phyloP scores from a whole-genome alignment of 2,888 invertebrate genomes.

The Erannis defoliaria region DNA sequence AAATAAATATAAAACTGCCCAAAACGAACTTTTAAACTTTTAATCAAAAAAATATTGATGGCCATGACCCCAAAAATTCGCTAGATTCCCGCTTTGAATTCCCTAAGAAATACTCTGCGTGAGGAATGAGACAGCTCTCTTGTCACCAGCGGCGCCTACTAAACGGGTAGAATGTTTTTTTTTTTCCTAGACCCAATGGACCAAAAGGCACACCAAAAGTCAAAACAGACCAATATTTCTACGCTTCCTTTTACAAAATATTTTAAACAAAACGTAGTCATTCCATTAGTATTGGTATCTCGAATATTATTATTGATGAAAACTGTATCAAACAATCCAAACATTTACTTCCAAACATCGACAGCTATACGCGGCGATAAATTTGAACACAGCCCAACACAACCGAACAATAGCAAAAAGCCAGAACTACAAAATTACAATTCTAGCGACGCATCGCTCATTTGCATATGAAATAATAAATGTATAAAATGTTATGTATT shows the following conservation, averaged over 20 bases:
- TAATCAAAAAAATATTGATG: too few relatives aligned
- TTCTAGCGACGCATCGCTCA: conserved; percentile 43
- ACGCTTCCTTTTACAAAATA: not conserved
- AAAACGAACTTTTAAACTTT: too few relatives aligned
- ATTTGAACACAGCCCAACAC: conserved; percentile 35
- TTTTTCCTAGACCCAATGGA: too few relatives aligned
- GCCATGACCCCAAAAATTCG: too few relatives aligned
- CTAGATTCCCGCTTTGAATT: too few relatives aligned
- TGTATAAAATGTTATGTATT: conserved; percentile 34
- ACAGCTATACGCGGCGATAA: conserved; percentile 24
- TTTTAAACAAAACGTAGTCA: not conserved
- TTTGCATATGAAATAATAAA: conserved; percentile 45
- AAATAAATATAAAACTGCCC: too few relatives aligned
- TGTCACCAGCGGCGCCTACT: too few relatives aligned
- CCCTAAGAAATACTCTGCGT: too few relatives aligned
- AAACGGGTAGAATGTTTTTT: too few relatives aligned
- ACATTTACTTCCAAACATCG: conserved; percentile 23
- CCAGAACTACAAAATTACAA: conserved; percentile 41
- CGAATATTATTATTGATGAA: conserved; percentile 1
- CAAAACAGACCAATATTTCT: not conserved
- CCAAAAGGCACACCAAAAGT: too few relatives aligned
- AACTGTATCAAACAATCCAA: conserved; percentile 18
- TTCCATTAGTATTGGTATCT: not conserved
- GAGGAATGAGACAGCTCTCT: too few relatives aligned
- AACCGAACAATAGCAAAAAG: conserved; percentile 40